Evolutionary conservation across 2,797 vertebrate species (phyloP), one percentile per base, ranked within the genome.

Genomic region (Esox masquinongy): DNA sequence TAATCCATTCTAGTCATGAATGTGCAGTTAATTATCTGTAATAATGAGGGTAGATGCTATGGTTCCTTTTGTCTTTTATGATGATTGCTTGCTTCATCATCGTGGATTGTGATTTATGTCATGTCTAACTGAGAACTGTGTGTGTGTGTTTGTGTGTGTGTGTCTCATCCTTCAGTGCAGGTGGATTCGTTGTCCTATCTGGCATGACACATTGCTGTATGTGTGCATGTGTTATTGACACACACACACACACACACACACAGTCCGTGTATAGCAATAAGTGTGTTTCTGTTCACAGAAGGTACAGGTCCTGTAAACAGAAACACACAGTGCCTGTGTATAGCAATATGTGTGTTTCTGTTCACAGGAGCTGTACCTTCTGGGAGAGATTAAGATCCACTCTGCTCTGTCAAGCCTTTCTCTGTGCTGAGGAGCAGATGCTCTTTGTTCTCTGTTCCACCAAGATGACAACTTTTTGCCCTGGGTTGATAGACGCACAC

Each of bases 391-490:
- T 72, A 70, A 50, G 6, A 17, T 34, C n/a, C 31, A 51, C 47
- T 50, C 15, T 50, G 76, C 69, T 39, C 64, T 39, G 50, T 53
- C 26, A 22, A 29, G 9, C 69, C 31, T 31, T 5, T 69, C 31
- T 15, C 31, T 34, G 29, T 68, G 47, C 49, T 36, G 73, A 53
- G 16, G n/a, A 73, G 64, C 78, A 79, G 77, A 78, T 80, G 82
- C 77, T 82, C 51, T 17, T 64, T 75, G 77, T 84, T 72, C 70
- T 74, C 74, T 63, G 56, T 43, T 75, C 59, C 22, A 80, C 78
- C 81, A 66, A 73, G 49, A 36, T 34, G 29, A 68, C 66, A 70
- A 49, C 63, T 2, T 66, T 66, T 15, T 17, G 14, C 36, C 16
- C 67, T 70, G 22, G 26, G 69, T 19, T 4, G 24, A 72, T 29